Base-by-base conservation (phyloP, 92 coral and sea anemone genomes). In the Epizoanthus illoricatus region DNA sequence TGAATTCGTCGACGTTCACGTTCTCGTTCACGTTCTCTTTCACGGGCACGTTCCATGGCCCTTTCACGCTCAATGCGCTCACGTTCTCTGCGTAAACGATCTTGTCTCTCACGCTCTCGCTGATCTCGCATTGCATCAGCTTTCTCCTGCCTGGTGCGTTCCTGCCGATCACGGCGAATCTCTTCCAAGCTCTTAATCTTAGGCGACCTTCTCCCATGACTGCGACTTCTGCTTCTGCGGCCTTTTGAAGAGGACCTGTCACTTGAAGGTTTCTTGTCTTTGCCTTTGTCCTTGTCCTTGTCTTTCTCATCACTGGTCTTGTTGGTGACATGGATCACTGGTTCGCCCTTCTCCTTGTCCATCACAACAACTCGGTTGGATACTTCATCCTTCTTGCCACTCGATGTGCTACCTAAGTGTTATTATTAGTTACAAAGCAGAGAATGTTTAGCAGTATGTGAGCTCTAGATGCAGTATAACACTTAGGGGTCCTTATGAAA, bases 31-130 rank as follows among this genome's bases (percentile, higher is more conserved):
- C 98, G 91, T 68, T 91, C 92, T 59, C 99, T 86, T 64, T 91
- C 99, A 54, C 99, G 99, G 69, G 90, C 97, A 36, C 98, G 91
- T 73, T 86, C 97, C 65, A 91, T 84, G 43, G 88, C 94, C 69
- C 91, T 90, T 85, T 96, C 99, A 52, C 97, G 99, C 39, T 91
- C 95, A 72, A 96, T 86, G 47, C 99, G 94, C 45, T 93, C 98
- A n/a, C 98, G 95, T 85, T 96, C 99, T 10, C 99, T 92, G 43
- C 92, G 92, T 28, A 96, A 70, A 82, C 99, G 90, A 28, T 89
- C 93, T 21, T 92, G 92, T 63, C 99, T 87, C 81, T 96, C 99
- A 2, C 94, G 92, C 76, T 96, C 99, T 43, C 99, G 94, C 28
- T 91, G 89, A 59, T 91, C 93, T 55, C 99, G 89, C 88, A 96